phyloP scores from a whole-genome alignment of 1,140 invertebrate genomes.

The Drosophila mojavensis region DNA sequence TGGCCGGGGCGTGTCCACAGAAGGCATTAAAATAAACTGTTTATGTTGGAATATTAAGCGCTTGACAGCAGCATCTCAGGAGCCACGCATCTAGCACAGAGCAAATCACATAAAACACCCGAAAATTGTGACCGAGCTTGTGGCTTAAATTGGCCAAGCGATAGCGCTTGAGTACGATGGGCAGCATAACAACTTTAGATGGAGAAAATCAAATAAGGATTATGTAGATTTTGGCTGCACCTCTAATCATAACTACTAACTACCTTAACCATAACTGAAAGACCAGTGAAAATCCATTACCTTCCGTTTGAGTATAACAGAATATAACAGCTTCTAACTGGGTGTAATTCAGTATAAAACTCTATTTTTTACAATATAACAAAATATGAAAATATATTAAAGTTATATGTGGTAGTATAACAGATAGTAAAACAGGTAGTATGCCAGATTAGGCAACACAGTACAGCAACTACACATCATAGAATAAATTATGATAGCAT shows the following conservation, averaged over 20 bases:
- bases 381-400: background rate
- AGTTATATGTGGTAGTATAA: background rate
- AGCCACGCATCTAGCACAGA: background rate
- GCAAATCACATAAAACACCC: constrained; percentile 24
- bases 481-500: background rate
- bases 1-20: constrained; percentile 6
- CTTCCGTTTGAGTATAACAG: background rate
- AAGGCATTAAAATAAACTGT: constrained; percentile 49
- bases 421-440: background rate
- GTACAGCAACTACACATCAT: background rate
- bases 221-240: too few species aligned
- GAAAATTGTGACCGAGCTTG: constrained; percentile 12
- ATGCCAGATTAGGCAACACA: background rate
- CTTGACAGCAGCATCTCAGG: background rate
- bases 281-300: too few species aligned
- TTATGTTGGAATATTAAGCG: constrained; percentile 40
- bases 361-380: background rate
- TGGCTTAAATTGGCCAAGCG: constrained; percentile 7
- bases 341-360: background rate
- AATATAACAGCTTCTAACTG: background rate
- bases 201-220: background rate
- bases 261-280: too few species aligned
- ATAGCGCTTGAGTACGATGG: background rate
- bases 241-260: too few species aligned
- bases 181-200: background rate